A percentile compares a stretch with the other conserved stretches of the same genome.
phyloP scores from a whole-genome alignment of 2,888 invertebrate genomes.

The Drosophila setosimentum region DNA sequence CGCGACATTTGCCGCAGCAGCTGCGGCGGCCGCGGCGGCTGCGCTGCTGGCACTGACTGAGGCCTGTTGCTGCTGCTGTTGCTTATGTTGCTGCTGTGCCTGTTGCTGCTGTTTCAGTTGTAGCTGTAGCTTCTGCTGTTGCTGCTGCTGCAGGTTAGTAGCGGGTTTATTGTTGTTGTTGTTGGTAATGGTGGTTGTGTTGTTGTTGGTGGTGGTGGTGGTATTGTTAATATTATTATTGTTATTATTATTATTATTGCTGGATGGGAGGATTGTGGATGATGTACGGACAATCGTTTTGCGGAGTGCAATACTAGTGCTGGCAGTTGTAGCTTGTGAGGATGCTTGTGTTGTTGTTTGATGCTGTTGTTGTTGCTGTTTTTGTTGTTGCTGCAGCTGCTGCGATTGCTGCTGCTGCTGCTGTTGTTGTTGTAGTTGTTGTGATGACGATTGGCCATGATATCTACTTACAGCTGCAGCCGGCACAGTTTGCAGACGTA shows the following conservation, averaged over 20 bases:
- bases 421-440: constrained; percentile 84
- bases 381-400: constrained; percentile 53
- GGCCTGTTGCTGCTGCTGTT: constrained; percentile 83
- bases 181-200: constrained; percentile 55
- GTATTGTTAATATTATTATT: constrained; percentile 66
- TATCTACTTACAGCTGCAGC: constrained; percentile 94
- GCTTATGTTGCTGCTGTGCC: constrained; percentile 75
- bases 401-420: constrained; percentile 73
- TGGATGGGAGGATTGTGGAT: constrained; percentile 80
- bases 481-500: constrained; percentile 94
- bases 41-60: constrained; percentile 72
- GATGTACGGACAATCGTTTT: constrained; percentile 86
- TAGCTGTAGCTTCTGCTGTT: constrained; percentile 83
- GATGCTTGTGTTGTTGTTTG: constrained; percentile 66
- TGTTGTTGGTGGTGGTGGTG: constrained; percentile 58
- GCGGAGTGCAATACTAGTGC: constrained; percentile 87
- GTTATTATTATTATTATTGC: constrained; percentile 63
- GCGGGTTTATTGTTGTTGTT: constrained; percentile 75
- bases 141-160: constrained; percentile 84
- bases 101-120: constrained; percentile 73
- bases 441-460: constrained; percentile 87
- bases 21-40: constrained; percentile 82
- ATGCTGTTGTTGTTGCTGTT: constrained; percentile 58
- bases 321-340: constrained; percentile 72
- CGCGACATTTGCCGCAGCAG: constrained; percentile 82